Base-by-base conservation (phyloP, 2,888 invertebrate species). In the Apoda limacodes region DNA sequence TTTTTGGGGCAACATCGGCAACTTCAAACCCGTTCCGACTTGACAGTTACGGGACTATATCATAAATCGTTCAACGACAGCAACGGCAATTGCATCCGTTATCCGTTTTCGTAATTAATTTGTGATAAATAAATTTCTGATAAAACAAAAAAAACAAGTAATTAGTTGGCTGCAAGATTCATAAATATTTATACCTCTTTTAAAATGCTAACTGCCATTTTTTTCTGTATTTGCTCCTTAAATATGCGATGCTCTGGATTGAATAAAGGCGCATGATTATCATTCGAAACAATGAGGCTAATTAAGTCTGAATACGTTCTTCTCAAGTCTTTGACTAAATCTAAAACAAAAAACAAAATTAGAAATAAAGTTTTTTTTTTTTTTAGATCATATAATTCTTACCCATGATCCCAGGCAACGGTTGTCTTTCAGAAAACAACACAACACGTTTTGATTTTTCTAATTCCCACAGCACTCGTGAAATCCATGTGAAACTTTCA, bases 311-410 rank as follows among this genome's bases (percentile, higher is more conserved):
- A 60, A 26, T 84, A 82, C 52, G 89, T 87, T 43, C 78, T 82
- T 42, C 83, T 74, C 4, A 92, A 52, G 55, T 89, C 90, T 47
- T 88, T 89, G 1, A 88, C 82, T 27, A 92, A 67, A 24, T 93
- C 93, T 65, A 13, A 41, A 37, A 28, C 23, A 20, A 27, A 20
- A 24, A 15, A 12, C 11, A 9, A 24, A 9, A 10, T 24, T 10
- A 10, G 9, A 26, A 30, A 6, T 13, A 29, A 13, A 34, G 20
- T 7, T 6, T 6, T 6, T 6, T 17, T 17, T 6, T 5, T 6
- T 7, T 17, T 17, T 17, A 7, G 5, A 17, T 6, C 5, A 25
- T 9, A 17, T 15, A 9, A 21, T 13, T 25, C 26, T 28, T 52
- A 66, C 67, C 66, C 39, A 57, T 39, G 25, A 60, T 46, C 7